Base-by-base conservation (phyloP, 2,888 invertebrate genomes). In the Leptopilina syphax region DNA sequence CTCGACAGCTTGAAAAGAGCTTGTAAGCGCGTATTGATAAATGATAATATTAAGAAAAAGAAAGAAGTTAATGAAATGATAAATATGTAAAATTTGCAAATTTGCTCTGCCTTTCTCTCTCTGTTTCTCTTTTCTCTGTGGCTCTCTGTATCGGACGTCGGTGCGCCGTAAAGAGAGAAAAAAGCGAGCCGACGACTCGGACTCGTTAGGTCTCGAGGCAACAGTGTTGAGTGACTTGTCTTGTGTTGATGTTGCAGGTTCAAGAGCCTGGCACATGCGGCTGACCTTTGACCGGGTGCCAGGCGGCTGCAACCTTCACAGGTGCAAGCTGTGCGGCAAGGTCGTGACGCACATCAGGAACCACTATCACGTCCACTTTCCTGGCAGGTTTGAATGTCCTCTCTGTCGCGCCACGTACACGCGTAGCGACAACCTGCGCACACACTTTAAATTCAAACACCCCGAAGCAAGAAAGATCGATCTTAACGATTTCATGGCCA, bases 231-330 rank as follows among this genome's bases (percentile, higher is more conserved):
- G 92, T 92, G 91, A 91, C 91, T 92, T 92, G 92, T 92, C 91
- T 92, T 92, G 93, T 92, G 93, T 93, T 94, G 93, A 94, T 94
- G 94, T 96, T 96, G 95, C 96, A 97, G 97, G 97, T 95, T 96
- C 97, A 93, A 96, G 96, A 95, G 96, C 96, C 95, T 97, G 97
- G 96, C 97, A 97, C 95, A 97, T 97, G 97, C 96, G 97, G 94
- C 96, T 97, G 94, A 97, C 97, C 94, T 97, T 97, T 95, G 97
- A 97, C 95, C 96, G 97, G 92, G 95, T 97, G 94, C 96, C 96
- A 93, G 97, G 97, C 93, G 96, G 96, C 94, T 96, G 96, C 93
- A 97, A 97, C 95, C 96, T 96, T 94, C 97, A 97, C 95, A 96
- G 96, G 93, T 97, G 97, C 95, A 97, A 97, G 95, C 95, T 97